Conservation (phyloP, 2,113 vertebrate genomes). For the Crocuta crocuta region DNA sequence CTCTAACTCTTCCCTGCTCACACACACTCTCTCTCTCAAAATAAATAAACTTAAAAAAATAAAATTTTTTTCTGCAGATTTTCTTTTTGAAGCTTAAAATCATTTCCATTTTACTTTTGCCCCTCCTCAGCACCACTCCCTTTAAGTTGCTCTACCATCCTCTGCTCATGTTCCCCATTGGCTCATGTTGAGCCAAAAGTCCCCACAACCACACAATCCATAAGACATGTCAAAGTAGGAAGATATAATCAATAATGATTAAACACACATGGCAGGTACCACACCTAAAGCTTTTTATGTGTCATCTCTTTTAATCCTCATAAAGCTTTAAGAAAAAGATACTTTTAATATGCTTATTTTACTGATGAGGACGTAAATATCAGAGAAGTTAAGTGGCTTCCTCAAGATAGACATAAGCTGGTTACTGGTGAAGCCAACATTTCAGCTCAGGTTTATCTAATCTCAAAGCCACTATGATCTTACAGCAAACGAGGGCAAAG, state of each 20-base stretch:
- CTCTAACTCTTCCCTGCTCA: too few species aligned
- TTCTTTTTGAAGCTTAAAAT: slow-evolving; percentile 27
- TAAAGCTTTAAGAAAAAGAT: slow-evolving; percentile 9
- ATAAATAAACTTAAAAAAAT: too few species aligned
- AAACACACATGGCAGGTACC: not conserved
- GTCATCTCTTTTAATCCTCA: slow-evolving; percentile 32
- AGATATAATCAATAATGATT: not conserved
- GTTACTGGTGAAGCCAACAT: not conserved
- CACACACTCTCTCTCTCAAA: too few species aligned
- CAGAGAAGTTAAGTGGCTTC: not conserved
- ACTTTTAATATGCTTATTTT: not conserved
- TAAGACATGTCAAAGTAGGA: not conserved
- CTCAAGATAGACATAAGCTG: not conserved
- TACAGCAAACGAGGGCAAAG: not conserved
- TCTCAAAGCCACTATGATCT: not conserved
- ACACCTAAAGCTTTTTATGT: not conserved
- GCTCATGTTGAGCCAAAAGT: not conserved
- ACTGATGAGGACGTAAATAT: slow-evolving; percentile 12
- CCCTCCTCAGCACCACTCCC: not conserved
- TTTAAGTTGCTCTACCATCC: not conserved
- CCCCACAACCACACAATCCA: not conserved
- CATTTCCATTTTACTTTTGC: not conserved
- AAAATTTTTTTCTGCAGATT: not conserved
- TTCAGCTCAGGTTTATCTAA: not conserved
- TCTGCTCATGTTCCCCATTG: not conserved